phyloP scores from a whole-genome alignment of 2,888 invertebrate species.

The Polietes domitor region DNA sequence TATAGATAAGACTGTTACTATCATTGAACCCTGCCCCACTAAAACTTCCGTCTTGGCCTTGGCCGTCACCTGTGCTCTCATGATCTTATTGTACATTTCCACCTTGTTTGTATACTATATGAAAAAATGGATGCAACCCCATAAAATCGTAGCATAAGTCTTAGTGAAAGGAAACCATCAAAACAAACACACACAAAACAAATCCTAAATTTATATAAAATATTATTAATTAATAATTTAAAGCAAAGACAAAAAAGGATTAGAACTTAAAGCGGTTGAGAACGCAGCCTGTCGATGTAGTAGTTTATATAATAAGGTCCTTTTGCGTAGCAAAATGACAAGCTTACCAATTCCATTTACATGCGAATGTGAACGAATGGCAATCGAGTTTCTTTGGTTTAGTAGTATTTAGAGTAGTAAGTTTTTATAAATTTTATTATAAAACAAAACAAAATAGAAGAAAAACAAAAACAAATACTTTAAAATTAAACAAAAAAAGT shows the following conservation, averaged over 20 bases:
- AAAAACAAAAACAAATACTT: neutral
- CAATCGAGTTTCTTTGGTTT: constrained; percentile 8
- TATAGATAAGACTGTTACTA: constrained; percentile 93
- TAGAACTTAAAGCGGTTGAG: neutral
- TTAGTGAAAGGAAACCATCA: constrained; percentile 47
- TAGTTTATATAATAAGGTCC: neutral
- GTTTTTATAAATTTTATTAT: constrained; percentile 40
- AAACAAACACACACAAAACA: constrained; percentile 13
- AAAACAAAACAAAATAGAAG: neutral
- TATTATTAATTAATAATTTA: neutral
- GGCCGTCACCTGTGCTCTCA: constrained; percentile 94
- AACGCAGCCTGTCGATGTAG: neutral
- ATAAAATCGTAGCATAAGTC: constrained; percentile 88
- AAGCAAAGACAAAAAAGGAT: neutral
- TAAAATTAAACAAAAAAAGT: neutral
- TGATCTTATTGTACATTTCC: constrained; percentile 93
- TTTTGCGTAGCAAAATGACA: constrained; percentile 9
- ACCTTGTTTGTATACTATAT: constrained; percentile 96
- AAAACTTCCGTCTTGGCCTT: constrained; percentile 94
- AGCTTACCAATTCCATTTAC: neutral
- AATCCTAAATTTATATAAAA: constrained; percentile 24
- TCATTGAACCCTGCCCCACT: constrained; percentile 95
- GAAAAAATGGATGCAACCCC: constrained; percentile 94
- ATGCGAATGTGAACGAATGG: neutral
- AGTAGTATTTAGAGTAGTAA: constrained; percentile 17